These are phyloP conservation scores for Rhynchonema sp. DNA, from an alignment of 2,888 invertebrate species.

Conservation along the genomic window DNA sequence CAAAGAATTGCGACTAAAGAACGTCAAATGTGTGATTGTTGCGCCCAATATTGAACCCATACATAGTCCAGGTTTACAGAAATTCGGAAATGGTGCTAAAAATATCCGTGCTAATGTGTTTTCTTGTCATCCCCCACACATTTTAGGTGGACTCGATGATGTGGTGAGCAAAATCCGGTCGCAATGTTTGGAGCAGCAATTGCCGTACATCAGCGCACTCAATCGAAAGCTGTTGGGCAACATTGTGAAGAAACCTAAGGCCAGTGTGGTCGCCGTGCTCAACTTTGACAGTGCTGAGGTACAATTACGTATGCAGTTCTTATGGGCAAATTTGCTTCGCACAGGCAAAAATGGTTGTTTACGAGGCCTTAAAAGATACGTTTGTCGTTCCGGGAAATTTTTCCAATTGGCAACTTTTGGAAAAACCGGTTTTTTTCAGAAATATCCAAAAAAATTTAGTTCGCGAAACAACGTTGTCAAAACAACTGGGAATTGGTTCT, in stretches of 20 bases:
- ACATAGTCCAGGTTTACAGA: not conserved
- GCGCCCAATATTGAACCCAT: constrained; percentile 39
- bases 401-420: no score
- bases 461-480: no score
- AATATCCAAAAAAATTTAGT: no score
- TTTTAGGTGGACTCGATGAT: not conserved
- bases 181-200: not conserved
- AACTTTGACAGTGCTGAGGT: not conserved
- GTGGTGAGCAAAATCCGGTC: not conserved
- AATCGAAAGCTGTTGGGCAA: not conserved
- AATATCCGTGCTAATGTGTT: not conserved
- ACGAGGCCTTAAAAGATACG: no score
- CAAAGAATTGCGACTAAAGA: constrained; percentile 40
- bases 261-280: not conserved
- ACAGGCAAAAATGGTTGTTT: no score
- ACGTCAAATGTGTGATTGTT: constrained; percentile 42
- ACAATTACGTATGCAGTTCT: not conserved
- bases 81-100: no score
- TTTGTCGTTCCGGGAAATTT: no score
- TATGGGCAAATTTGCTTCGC: no score
- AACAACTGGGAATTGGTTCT: no score
- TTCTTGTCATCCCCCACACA: not conserved
- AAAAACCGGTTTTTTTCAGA: no score
- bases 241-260: not conserved
- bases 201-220: not conserved